These are phyloP conservation scores for Sarcophilus harrisii DNA, from an alignment of 2,797 vertebrate genomes.

Conservation along the genomic window DNA sequence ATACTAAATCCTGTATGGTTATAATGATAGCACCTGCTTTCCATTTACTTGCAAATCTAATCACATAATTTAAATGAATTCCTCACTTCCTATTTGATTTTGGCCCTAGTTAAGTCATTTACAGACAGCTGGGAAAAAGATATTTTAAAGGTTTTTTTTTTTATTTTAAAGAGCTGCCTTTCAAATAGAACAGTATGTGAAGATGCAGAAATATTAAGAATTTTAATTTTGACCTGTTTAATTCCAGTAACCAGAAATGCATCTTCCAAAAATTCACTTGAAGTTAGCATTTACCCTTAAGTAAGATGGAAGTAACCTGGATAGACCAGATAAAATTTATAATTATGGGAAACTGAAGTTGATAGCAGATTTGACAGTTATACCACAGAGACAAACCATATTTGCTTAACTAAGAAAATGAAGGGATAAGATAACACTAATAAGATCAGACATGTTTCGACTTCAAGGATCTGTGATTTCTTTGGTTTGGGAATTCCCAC, in stretches of 20 bases:
- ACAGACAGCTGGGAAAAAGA: not conserved
- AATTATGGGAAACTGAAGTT: not conserved
- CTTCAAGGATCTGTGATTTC: not conserved
- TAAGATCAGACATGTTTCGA: not conserved
- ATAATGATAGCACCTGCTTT: slow-evolving; percentile 20
- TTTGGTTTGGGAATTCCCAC: not conserved
- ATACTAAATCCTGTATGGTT: slow-evolving; percentile 19
- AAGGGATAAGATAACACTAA: not conserved
- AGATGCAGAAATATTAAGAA: not conserved
- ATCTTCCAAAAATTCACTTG: not conserved
- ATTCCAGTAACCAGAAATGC: not conserved
- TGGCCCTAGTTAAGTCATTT: not conserved
- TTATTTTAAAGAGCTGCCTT: not conserved
- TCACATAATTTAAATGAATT: slow-evolving; percentile 17
- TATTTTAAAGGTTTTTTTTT: not conserved
- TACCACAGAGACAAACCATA: not conserved
- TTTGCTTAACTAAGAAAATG: not conserved
- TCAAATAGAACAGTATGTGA: not conserved
- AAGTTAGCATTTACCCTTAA: not conserved
- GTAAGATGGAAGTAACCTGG: not conserved
- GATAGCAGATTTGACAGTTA: not conserved
- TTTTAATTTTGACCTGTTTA: not conserved
- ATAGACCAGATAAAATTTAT: not conserved
- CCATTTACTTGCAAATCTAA: slow-evolving; percentile 13
- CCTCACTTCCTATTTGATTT: slow-evolving; percentile 13